Evolutionary conservation across 2,113 vertebrate species (phyloP).

Genomic region (Gymnarchus niloticus): DNA sequence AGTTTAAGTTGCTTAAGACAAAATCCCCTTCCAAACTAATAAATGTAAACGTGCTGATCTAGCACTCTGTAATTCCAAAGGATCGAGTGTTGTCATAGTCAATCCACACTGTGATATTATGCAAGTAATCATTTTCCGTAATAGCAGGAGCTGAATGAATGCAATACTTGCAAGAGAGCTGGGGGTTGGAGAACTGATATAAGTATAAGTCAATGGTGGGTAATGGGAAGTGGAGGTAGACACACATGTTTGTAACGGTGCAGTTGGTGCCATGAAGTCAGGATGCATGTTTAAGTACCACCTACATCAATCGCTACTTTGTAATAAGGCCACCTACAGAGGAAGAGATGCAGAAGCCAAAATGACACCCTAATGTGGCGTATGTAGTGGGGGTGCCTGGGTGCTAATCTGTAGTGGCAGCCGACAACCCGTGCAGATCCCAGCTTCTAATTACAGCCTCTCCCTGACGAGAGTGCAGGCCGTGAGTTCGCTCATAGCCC

Average conservation of each 20-base stretch:
- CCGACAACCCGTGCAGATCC: not conserved
- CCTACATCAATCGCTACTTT: not conserved
- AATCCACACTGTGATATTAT: not conserved
- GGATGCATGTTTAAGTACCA: not conserved
- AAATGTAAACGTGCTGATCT: not conserved
- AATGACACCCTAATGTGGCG: not conserved
- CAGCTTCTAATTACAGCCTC: conserved; percentile 4
- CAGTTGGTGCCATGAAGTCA: not conserved
- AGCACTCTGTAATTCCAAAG: conserved; percentile 6
- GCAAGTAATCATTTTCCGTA: conserved; percentile 4
- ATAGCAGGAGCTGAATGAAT: not conserved
- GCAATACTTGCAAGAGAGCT: not conserved
- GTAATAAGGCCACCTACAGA: conserved; percentile 5
- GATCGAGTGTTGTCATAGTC: not conserved
- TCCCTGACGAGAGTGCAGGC: not conserved
- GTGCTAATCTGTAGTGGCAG: not conserved
- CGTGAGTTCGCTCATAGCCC: not conserved
- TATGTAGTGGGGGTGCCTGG: not conserved
- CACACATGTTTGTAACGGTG: not conserved
- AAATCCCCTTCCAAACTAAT: not conserved
- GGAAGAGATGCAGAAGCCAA: not conserved
- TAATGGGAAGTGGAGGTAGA: not conserved
- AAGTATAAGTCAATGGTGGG: not conserved
- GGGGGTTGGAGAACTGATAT: not conserved
- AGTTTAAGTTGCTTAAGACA: not conserved